These are phyloP conservation scores for Zenarchopterus dispar DNA, from an alignment of 2,797 vertebrate genomes.

Conservation along the genomic window DNA sequence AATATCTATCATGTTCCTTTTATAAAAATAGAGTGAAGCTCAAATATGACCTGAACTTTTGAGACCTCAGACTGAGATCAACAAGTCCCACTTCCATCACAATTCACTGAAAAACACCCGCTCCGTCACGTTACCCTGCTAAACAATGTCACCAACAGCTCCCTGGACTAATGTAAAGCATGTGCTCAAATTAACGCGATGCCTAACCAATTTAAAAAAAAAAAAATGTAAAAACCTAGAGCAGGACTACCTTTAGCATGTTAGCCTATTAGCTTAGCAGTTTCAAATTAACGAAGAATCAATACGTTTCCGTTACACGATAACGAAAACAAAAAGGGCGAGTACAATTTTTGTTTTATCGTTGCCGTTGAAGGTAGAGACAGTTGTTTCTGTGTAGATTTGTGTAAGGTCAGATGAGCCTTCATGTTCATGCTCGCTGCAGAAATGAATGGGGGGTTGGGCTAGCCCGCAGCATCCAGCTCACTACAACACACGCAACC, in stretches of 20 bases:
- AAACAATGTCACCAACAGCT: conserved; percentile 3
- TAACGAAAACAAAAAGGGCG: not conserved
- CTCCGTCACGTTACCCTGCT: not conserved
- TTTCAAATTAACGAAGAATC: not conserved
- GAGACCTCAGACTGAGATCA: conserved; percentile 28
- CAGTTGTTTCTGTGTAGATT: conserved; percentile 1
- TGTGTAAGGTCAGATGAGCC: conserved; percentile 49
- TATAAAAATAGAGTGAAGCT: too few species aligned
- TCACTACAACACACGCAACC: not conserved
- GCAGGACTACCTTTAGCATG: conserved; percentile 60
- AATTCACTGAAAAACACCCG: not conserved
- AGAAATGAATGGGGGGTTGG: conserved; percentile 71
- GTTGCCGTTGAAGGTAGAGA: not conserved
- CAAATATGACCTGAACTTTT: not conserved
- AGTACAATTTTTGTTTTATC: too few species aligned
- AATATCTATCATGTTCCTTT: too few species aligned
- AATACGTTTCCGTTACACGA: too few species aligned
- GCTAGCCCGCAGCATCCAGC: conserved; percentile 68
- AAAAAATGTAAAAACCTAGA: conserved; percentile 10
- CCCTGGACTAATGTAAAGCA: conserved; percentile 66
- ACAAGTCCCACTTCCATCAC: conserved; percentile 35
- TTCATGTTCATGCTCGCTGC: conserved; percentile 56
- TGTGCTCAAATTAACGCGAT: conserved; percentile 61
- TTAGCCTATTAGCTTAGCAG: conserved; percentile 38
- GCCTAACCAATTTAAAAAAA: conserved; percentile 18